These are phyloP conservation scores for Lutjanus erythropterus DNA, from an alignment of 2,113 vertebrate species.

Conservation along the genomic window DNA sequence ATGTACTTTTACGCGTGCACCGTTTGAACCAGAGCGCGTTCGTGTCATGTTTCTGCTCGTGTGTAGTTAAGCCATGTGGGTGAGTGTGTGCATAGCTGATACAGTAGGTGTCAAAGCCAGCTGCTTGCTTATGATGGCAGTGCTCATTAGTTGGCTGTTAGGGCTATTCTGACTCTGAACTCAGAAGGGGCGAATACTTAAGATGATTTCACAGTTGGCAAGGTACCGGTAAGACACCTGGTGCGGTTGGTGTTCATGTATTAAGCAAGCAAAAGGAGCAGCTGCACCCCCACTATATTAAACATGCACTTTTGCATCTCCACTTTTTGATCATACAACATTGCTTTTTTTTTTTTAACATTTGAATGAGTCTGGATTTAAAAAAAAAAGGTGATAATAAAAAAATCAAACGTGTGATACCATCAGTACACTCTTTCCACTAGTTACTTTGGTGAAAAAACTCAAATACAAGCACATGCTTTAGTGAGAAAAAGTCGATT, in stretches of 20 bases:
- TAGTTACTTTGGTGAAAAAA: no score
- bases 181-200: constrained; percentile 39
- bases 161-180: constrained; percentile 53
- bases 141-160: constrained; percentile 70
- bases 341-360: no score
- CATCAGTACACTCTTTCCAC: no score
- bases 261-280: no score
- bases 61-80: not conserved
- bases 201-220: constrained; percentile 48
- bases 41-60: not conserved
- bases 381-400: no score
- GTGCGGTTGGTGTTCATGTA: not conserved
- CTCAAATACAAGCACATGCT: no score
- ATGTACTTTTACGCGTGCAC: rapidly evolving
- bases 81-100: not conserved
- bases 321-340: no score
- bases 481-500: no score
- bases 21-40: not conserved
- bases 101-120: constrained; percentile 61
- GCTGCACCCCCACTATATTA: no score
- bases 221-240: constrained; percentile 30
- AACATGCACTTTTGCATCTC: no score
- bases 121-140: constrained; percentile 51
- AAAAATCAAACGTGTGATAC: no score
- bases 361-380: no score